Conservation (phyloP, 2,888 invertebrate species). For the Liodrosophila aerea region DNA sequence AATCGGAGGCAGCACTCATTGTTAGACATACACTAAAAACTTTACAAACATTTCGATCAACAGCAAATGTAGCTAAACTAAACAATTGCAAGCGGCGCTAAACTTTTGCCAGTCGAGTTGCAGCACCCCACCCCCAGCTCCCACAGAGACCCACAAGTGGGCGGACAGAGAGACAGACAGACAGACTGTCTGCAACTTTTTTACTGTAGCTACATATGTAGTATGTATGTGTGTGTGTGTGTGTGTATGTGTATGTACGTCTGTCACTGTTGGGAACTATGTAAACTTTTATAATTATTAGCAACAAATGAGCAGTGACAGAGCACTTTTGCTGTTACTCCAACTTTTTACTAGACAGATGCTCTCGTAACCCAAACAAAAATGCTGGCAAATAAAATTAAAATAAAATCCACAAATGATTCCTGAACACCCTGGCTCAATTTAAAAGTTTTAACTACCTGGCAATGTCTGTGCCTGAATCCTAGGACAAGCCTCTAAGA, state of each 20-base stretch:
- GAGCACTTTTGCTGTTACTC: slow-evolving; percentile 61
- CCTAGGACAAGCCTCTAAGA: slow-evolving; percentile 34
- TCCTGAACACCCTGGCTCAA: slow-evolving; percentile 57
- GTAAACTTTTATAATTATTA: slow-evolving; percentile 77
- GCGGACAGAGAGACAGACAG: too few species aligned
- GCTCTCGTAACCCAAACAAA: slow-evolving; percentile 21
- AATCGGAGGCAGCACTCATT: slow-evolving; percentile 47
- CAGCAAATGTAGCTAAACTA: slow-evolving; percentile 58
- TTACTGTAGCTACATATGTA: slow-evolving; percentile 17
- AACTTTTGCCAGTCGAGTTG: slow-evolving; percentile 39
- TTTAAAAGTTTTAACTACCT: slow-evolving; percentile 77
- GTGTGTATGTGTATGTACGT: slow-evolving; percentile 18
- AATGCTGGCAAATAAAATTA: slow-evolving; percentile 3
- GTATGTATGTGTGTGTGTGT: slow-evolving; percentile 2
- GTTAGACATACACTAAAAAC: slow-evolving; percentile 39
- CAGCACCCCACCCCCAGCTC: neutral
- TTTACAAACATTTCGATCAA: slow-evolving; percentile 55
- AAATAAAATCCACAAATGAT: slow-evolving; percentile 54
- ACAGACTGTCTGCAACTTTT: slow-evolving; percentile 44
- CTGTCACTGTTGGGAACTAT: slow-evolving; percentile 59
- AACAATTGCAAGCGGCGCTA: slow-evolving; percentile 54
- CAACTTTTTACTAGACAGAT: slow-evolving; percentile 52
- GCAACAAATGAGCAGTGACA: slow-evolving; percentile 77
- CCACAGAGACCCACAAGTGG: neutral
- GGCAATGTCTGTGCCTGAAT: slow-evolving; percentile 30